These are phyloP conservation scores for Pristis pectinata DNA, from an alignment of 2,797 vertebrate species.

Conservation along the genomic window DNA sequence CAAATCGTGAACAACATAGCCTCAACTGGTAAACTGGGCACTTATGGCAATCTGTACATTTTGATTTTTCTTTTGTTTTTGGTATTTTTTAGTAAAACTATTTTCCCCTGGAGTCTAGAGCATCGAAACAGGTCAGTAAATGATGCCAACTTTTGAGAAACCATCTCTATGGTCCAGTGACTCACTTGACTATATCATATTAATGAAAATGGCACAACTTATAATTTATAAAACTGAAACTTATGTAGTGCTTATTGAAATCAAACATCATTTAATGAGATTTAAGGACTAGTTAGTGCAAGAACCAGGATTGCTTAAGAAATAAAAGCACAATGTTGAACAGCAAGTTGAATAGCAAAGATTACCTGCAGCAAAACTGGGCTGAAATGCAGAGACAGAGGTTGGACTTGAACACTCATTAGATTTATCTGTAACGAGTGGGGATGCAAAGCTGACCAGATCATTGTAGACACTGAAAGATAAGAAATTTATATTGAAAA, in stretches of 20 bases:
- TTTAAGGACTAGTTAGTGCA: neutral
- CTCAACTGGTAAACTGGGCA: no score
- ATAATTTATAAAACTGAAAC: neutral
- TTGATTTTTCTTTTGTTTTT: no score
- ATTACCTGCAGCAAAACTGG: conserved; percentile 90
- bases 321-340: no score
- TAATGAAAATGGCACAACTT: no score
- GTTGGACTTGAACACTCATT: conserved; percentile 85
- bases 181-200: neutral
- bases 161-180: neutral
- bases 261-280: neutral
- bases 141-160: no score
- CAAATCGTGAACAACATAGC: no score
- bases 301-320: neutral
- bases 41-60: no score
- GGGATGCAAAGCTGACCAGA: conserved; percentile 92
- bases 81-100: no score
- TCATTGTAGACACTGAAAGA: conserved; percentile 84
- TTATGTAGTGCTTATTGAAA: neutral
- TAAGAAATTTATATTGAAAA: conserved; percentile 33
- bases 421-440: conserved; percentile 86
- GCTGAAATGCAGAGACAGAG: conserved; percentile 66
- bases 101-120: no score
- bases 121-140: no score
- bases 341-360: conserved; percentile 36